phyloP scores from a whole-genome alignment of 2,113 vertebrate genomes.

The Penelope pileata region DNA sequence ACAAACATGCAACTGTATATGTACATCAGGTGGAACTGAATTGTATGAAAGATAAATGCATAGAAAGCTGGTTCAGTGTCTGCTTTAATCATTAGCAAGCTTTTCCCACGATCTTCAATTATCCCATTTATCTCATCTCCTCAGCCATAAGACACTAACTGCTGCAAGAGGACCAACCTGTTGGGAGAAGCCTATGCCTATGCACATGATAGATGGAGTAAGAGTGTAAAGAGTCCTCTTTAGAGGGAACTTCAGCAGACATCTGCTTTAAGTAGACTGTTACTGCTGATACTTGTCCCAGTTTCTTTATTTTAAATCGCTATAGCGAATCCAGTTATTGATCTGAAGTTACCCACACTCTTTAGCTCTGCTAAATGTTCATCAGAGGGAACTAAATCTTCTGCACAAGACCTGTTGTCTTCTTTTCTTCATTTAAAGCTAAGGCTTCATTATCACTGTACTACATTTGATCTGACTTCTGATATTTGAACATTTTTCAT shows the following conservation, averaged over 20 bases:
- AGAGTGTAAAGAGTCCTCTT: background rate
- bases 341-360: background rate
- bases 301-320: background rate
- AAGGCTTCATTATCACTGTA: background rate
- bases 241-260: background rate
- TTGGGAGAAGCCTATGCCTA: background rate
- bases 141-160: slow-evolving; percentile 50
- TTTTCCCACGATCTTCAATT: slow-evolving; percentile 50
- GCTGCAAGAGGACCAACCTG: background rate
- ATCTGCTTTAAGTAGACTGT: background rate
- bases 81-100: slow-evolving; percentile 35
- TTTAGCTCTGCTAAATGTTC: background rate
- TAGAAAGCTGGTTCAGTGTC: slow-evolving; percentile 1
- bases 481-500: background rate
- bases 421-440: background rate
- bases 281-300: background rate
- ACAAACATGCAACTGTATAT: background rate
- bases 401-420: background rate
- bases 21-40: background rate
- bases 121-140: slow-evolving; percentile 63
- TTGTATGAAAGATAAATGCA: background rate
- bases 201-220: slow-evolving; percentile 1
- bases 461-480: background rate
- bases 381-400: slow-evolving; percentile 17
- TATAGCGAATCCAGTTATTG: slow-evolving; percentile 25